Evolutionary conservation across 2,888 invertebrate genomes (phyloP).

Genomic region (Brachylomia viminalis): DNA sequence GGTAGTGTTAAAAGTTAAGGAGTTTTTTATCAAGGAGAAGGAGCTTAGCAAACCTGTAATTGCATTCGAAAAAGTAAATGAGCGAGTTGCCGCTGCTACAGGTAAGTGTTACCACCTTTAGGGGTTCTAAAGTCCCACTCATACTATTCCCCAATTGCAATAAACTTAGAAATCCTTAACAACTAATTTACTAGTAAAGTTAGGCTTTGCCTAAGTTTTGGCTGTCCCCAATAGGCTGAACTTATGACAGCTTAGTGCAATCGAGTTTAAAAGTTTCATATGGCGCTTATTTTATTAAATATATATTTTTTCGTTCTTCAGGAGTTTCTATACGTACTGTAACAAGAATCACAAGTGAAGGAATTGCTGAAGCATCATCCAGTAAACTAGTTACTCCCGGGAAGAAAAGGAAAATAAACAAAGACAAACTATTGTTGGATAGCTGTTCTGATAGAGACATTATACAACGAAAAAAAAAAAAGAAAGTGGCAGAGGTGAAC

Average conservation of each 20-base stretch:
- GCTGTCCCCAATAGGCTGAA: too few relatives aligned
- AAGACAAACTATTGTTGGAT: constrained; percentile 15
- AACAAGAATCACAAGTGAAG: constrained; percentile 27
- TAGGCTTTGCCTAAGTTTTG: neutral
- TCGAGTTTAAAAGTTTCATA: constrained; percentile 1
- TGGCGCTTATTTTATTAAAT: neutral
- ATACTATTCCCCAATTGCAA: neutral
- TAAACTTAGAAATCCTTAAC: neutral
- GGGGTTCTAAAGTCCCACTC: neutral
- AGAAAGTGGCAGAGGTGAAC: neutral
- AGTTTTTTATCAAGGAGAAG: constrained; percentile 19
- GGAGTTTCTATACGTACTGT: constrained; percentile 29
- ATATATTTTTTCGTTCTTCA: constrained; percentile 1
- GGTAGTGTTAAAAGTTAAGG: constrained; percentile 14
- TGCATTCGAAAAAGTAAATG: constrained; percentile 24
- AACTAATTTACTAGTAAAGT: neutral
- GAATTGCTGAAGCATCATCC: constrained; percentile 21
- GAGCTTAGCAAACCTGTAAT: constrained; percentile 16
- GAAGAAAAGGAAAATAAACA: constrained; percentile 13
- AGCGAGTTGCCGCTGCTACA: constrained; percentile 27
- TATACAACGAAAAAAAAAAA: constrained; percentile 15
- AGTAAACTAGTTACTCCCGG: constrained; percentile 14
- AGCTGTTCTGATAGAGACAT: neutral
- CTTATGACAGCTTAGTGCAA: neutral
- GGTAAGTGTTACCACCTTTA: constrained; percentile 28